Conservation (phyloP, 1,140 invertebrate genomes). For the Apis florea region DNA sequence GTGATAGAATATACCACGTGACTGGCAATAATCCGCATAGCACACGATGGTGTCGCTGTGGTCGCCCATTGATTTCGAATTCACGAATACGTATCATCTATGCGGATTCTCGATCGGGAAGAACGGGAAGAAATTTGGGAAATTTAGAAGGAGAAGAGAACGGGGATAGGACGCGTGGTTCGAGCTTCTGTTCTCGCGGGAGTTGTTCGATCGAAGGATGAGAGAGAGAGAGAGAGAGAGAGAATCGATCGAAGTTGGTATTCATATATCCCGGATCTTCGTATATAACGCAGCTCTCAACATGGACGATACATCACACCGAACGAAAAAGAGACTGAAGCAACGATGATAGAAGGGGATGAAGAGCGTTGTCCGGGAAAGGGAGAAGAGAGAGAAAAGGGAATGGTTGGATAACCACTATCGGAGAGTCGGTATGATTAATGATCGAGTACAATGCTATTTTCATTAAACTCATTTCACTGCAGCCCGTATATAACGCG, state of each 20-base stretch:
- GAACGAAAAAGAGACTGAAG: slow-evolving; percentile 63
- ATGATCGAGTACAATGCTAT: slow-evolving; percentile 79
- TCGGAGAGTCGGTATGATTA: slow-evolving; percentile 79
- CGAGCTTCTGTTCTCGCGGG: slow-evolving; percentile 33
- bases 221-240: too few relatives aligned
- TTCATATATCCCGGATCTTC: slow-evolving; percentile 71
- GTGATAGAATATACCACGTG: slow-evolving; percentile 61
- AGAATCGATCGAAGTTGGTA: slow-evolving; percentile 63
- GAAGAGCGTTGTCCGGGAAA: slow-evolving; percentile 48
- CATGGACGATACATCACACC: slow-evolving; percentile 74
- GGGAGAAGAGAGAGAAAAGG: slow-evolving; percentile 27
- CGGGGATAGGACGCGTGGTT: slow-evolving; percentile 26
- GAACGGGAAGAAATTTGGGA: background rate
- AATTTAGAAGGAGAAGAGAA: background rate
- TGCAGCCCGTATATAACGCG: slow-evolving; percentile 64
- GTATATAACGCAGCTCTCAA: slow-evolving; percentile 72
- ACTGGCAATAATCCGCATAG: slow-evolving; percentile 55
- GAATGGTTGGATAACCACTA: slow-evolving; percentile 76
- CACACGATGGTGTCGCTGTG: slow-evolving; percentile 28
- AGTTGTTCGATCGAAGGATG: slow-evolving; percentile 30
- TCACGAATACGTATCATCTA: slow-evolving; percentile 44
- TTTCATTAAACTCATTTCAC: slow-evolving; percentile 81
- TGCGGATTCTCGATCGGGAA: slow-evolving; percentile 34
- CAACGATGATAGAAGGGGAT: slow-evolving; percentile 55
- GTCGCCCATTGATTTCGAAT: slow-evolving; percentile 67